Conservation (phyloP, 1,140 invertebrate genomes). For the Dendroctonus valens region DNA sequence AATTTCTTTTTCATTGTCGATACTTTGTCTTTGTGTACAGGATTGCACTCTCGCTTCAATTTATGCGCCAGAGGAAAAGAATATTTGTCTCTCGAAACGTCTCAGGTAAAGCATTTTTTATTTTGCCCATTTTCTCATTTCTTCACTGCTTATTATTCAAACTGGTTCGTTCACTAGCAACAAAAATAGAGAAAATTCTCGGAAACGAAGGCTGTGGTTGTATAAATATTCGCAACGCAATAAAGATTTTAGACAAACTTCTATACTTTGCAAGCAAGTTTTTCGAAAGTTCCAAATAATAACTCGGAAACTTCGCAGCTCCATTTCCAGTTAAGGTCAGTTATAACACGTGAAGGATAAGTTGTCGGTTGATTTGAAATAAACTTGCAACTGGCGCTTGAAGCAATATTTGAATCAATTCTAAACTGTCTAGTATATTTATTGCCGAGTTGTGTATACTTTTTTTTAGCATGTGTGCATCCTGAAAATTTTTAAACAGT, state of each 20-base stretch:
- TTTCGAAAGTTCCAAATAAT: conserved; percentile 25
- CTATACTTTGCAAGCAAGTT: background rate
- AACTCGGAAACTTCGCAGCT: conserved; percentile 11
- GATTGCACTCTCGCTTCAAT: background rate
- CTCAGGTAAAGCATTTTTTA: background rate
- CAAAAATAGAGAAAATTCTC: conserved; percentile 18
- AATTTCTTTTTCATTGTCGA: no score
- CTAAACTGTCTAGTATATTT: no score
- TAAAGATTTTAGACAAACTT: conserved; percentile 26
- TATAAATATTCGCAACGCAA: conserved; percentile 29
- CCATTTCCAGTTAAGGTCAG: conserved; percentile 11
- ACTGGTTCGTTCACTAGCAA: conserved; percentile 7
- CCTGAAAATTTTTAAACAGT: no score
- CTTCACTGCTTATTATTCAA: conserved; percentile 21
- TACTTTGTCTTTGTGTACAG: no score
- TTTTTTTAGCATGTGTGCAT: no score
- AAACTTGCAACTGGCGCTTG: no score
- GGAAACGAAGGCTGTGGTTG: conserved; percentile 7
- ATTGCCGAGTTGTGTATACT: no score
- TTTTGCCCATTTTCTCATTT: conserved; percentile 13
- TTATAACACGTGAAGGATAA: background rate
- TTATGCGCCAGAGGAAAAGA: conserved; percentile 2
- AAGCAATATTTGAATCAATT: no score
- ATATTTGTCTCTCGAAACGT: background rate
- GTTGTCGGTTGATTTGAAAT: no score